Evolutionary conservation across 1,140 invertebrate species (phyloP), one percentile per base, ranked within the genome.

Genomic region (Venustaconcha ellipsiformis): DNA sequence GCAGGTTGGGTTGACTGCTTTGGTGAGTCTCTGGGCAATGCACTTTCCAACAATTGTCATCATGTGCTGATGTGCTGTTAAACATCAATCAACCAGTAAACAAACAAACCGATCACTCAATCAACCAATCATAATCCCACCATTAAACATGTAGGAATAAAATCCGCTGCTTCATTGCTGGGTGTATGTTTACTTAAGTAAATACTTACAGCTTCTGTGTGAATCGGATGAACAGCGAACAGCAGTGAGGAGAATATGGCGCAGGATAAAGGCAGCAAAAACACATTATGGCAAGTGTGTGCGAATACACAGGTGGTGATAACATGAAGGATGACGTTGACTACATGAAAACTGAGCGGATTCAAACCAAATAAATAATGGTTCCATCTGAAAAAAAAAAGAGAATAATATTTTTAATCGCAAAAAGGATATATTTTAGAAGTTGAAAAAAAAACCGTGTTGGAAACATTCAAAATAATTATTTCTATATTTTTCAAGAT

Each of bases 311-410:
- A 68, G 1, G 88, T 89, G 23, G 90, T 90, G 0, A 81, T 0
- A 6, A 82, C 80, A 75, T 92, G 91, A 13, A 92, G 82, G 8
- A 86, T 18, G 0, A 92, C 84, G 77, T 92, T 92, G 55, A 88
- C 84, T 8, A 90, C 37, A 76, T 92, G 92, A 80, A 91, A 92
- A 70, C 85, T 67, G 23, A 78, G 80, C 12, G 87, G 80, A 60
- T 76, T 68, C 14, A 78, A 77, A 1, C 79, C 82, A 57, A 74
- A 70, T 15, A 86, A 59, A 12, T 70, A 64, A 68, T 83, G 83
- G 71, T 89, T 85, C 20, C 86, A 62, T 78, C 88, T 89, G 82
- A 68, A 84, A 85, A 76, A 68, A 84, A 85, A 76, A 72, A 76
- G n/a, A n/a, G 59, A 62, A 23, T n/a, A 0, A 57, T n/a, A n/a